Conservation (phyloP, 1,140 invertebrate genomes). For the Andricus grossulariae region DNA sequence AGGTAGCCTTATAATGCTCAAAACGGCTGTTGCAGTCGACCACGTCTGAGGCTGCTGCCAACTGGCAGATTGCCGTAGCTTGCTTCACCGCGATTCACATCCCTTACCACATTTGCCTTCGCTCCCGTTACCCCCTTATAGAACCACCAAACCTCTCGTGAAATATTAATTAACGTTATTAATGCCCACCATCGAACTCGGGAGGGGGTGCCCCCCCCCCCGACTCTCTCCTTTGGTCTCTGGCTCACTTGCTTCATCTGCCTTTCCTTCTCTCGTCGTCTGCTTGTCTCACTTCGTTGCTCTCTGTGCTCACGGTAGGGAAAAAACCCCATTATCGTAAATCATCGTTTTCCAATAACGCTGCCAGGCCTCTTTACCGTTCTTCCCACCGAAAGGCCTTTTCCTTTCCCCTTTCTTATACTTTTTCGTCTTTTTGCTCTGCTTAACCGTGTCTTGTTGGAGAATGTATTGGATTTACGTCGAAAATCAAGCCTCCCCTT, state of each 20-base stretch:
- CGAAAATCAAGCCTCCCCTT: neutral
- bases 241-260: constrained; percentile 39
- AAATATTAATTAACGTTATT: constrained; percentile 77
- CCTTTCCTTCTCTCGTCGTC: constrained; percentile 51
- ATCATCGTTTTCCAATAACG: constrained; percentile 77
- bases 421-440: constrained; percentile 53
- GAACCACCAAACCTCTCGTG: constrained; percentile 71
- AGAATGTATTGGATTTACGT: constrained; percentile 26
- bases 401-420: constrained; percentile 35
- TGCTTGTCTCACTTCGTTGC: constrained; percentile 54
- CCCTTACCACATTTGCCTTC: constrained; percentile 48
- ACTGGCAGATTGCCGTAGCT: constrained; percentile 70
- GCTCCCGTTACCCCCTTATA: constrained; percentile 46
- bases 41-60: constrained; percentile 62
- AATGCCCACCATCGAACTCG: constrained; percentile 68
- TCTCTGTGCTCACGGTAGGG: constrained; percentile 53
- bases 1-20: neutral
- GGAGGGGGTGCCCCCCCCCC: constrained; percentile 48
- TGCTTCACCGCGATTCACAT: constrained; percentile 43
- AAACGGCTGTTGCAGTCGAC: constrained; percentile 49
- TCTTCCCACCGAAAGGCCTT: constrained; percentile 48
- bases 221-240: constrained; percentile 41
- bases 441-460: constrained; percentile 54
- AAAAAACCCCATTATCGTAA: constrained; percentile 75
- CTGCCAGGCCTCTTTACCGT: constrained; percentile 70